Evolutionary conservation across 2,888 invertebrate species (phyloP).

Genomic region (Siphlonurus alternatus): DNA sequence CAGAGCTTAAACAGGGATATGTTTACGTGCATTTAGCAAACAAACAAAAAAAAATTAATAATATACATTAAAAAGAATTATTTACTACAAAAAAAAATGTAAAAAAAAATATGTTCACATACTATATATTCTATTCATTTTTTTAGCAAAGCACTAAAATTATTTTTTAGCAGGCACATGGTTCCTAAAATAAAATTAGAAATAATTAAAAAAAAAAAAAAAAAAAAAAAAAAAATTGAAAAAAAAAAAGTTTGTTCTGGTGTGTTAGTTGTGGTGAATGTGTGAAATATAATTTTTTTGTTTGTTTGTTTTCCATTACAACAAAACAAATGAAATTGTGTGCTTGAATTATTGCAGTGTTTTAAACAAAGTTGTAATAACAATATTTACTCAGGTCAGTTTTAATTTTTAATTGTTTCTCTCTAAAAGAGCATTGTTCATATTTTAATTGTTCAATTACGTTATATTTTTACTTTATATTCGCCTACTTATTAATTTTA

Average conservation of each 20-base stretch:
- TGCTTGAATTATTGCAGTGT: too few species aligned
- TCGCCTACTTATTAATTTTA: background rate
- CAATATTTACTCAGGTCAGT: conserved; percentile 31
- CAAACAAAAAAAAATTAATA: background rate
- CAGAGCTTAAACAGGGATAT: background rate
- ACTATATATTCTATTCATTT: conserved; percentile 18
- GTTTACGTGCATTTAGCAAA: background rate
- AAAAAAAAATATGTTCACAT: conserved; percentile 15
- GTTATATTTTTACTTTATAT: conserved; percentile 10
- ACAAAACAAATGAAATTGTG: conserved; percentile 19
- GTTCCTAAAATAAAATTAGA: conserved; percentile 16
- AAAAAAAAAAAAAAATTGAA: background rate
- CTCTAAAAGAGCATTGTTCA: conserved; percentile 21
- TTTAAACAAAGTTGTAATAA: conserved; percentile 20
- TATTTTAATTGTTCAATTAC: conserved; percentile 9
- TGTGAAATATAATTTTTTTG: conserved; percentile 37
- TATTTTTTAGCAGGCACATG: conserved; percentile 16
- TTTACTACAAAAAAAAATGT: background rate
- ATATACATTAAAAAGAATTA: background rate
- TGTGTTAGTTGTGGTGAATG: background rate
- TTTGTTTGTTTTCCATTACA: conserved; percentile 31
- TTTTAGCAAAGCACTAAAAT: conserved; percentile 16
- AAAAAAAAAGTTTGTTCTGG: conserved; percentile 29
- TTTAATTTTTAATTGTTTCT: conserved; percentile 21
- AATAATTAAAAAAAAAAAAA: conserved; percentile 11